Base-by-base conservation (phyloP, 2,888 invertebrate species). In the Diloba caeruleocephala region DNA sequence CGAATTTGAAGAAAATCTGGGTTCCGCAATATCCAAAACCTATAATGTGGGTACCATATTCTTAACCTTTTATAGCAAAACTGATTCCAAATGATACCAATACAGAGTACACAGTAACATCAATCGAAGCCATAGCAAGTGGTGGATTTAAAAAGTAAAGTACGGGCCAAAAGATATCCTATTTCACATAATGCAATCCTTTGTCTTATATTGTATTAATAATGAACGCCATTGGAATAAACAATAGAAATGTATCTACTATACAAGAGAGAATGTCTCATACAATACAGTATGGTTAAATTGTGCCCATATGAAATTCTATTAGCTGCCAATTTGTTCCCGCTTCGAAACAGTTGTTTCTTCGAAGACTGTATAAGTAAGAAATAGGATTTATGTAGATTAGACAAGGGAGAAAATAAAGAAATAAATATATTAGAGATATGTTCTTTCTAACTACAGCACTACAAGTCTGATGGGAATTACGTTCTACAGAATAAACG, bases 301-400 rank as follows among this genome's bases (percentile, higher is more conserved):
- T 67, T 62, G 67, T 67, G 62, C 55, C 62, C 61, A 67, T 67
- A 61, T 61, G 61, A 67, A 61, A 61, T 66, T 61, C 62, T 67
- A 67, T 61, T 59, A 65, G 59, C 60, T 67, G 68, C 54, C 61
- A 67, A 67, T 61, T 61, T 61, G 67, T 67, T 45, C 62, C 10
- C 29, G 28, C 33, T 41, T 21, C 53, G 19, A 42, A 39, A 36
- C 67, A 38, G 54, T 45, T 61, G 45, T 31, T 62, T 53, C 67
- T 4, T 8, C 43, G 52, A 53, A 66, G 53, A 61, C 61, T 67
- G 33, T 61, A 42, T 66, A 66, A 52, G 41, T 42, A 60, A 65
- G 59, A 65, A 60, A 67, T 66, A 53, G 26, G 61, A 52, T 66
- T 21, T 61, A 61, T 37, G 41, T 44, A 67, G 62, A 61, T 53